Base-by-base conservation (phyloP, 2,113 vertebrate species). In the Thermophis baileyi region DNA sequence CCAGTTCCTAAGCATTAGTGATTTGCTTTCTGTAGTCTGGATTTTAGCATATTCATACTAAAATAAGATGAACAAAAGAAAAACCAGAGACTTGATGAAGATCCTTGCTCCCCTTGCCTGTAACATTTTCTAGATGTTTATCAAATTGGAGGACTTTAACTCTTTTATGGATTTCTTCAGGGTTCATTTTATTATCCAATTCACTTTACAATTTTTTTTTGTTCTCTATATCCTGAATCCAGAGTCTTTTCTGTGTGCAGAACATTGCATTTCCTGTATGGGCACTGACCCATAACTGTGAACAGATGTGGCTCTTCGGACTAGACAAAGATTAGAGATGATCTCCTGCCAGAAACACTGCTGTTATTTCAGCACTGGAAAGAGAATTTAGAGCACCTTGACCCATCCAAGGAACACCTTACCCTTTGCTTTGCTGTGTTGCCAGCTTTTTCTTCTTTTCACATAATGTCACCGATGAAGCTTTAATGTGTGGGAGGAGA, bases 351-450 rank as follows among this genome's bases (percentile, higher is more conserved):
- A 97, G 96, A 95, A 96, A 94, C 92, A 94, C 11, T 2, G 89
- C 95, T 95, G 93, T 89, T 96, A 93, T 96, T 97, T 96, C 95
- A 94, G 93, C 49, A 55, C 95, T 95, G 94, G 93, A 96, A 95
- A 93, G 92, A 94, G 92, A 97, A 96, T 96, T 96, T 86, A 92
- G 97, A 98, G 95, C 97, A 98, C 97, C 97, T 98, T 98, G 97
- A 98, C 97, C 97, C 96, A 96, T 96, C 95, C 85, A 94, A 97
- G 93, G 97, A 97, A 94, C 97, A 97, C 97, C 97, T 98, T 95
- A 97, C 94, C 97, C 97, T 97, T 91, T 95, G 94, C 95, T 96
- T 96, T 95, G 93, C 96, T 94, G 94, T 96, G 92, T 93, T 95
- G 96, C 96, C 96, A 94, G 94, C 57, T 96, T 96, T 96, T 97